Percentiles rank a stretch among this genome's conserved stretches.
phyloP scores from a whole-genome alignment of 2,888 invertebrate species.

The Antheraea assamensis region DNA sequence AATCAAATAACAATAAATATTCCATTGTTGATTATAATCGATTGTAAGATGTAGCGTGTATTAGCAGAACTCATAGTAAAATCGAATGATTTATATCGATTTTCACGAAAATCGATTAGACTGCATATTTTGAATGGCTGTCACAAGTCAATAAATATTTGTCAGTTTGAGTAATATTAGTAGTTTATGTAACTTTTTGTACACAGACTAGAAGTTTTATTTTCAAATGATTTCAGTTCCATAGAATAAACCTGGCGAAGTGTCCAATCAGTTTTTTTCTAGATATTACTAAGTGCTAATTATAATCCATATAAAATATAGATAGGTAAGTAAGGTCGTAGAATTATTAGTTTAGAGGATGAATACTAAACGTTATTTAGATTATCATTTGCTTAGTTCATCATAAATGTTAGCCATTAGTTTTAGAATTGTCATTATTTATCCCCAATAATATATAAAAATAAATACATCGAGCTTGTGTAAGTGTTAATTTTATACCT shows the following conservation, averaged over 20 bases:
- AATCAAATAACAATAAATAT: too few relatives aligned
- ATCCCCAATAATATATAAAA: constrained; percentile 53
- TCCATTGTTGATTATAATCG: not conserved
- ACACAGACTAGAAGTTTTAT: not conserved
- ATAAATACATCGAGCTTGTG: constrained; percentile 76
- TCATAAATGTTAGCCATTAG: constrained; percentile 63
- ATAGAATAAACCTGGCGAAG: constrained; percentile 36
- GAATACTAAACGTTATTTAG: constrained; percentile 67
- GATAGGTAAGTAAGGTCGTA: constrained; percentile 57
- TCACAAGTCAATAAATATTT: too few relatives aligned
- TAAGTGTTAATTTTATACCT: constrained; percentile 73
- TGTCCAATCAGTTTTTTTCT: constrained; percentile 53
- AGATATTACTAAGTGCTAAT: constrained; percentile 57
- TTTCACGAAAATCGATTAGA: not conserved
- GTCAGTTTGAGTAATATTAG: not conserved
- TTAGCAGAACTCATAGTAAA: not conserved
- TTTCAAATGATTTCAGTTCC: not conserved
- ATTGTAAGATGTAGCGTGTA: not conserved
- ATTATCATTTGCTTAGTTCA: constrained; percentile 65
- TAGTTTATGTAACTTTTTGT: not conserved
- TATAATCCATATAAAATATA: constrained; percentile 45
- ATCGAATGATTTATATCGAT: not conserved
- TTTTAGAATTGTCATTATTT: constrained; percentile 60
- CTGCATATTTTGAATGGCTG: not conserved
- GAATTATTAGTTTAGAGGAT: constrained; percentile 78